Percentiles rank a stretch among this genome's conserved stretches.
phyloP scores from a whole-genome alignment of 2,797 vertebrate species.

The Diplodus puntazzo region DNA sequence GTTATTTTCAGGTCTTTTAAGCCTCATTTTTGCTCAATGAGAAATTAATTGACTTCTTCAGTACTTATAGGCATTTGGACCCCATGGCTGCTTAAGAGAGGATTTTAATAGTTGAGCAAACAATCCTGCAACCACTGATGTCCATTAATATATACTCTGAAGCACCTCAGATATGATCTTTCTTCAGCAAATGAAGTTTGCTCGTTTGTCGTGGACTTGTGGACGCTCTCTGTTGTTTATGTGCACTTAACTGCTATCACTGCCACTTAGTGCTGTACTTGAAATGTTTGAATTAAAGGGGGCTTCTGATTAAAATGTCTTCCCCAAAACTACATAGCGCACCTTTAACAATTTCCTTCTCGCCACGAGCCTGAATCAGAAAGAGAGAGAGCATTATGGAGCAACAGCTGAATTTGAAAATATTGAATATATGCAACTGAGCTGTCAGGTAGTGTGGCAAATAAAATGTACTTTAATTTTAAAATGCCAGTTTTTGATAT shows the following conservation, averaged over 20 bases:
- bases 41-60: neutral
- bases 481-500: too few relatives aligned
- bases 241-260: neutral
- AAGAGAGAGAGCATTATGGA: too few relatives aligned
- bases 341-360: too few relatives aligned
- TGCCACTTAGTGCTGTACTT: neutral
- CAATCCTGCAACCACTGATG: neutral
- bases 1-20: neutral
- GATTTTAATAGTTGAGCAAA: neutral
- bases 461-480: too few relatives aligned
- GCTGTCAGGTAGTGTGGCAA: too few relatives aligned
- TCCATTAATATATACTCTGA: neutral
- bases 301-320: too few relatives aligned
- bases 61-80: neutral
- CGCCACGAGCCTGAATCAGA: too few relatives aligned
- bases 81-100: neutral
- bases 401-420: too few relatives aligned
- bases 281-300: too few relatives aligned
- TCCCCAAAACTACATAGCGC: too few relatives aligned
- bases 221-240: too few relatives aligned
- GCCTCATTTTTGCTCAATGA: neutral
- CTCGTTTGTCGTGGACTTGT: neutral
- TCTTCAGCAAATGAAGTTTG: neutral
- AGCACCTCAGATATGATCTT: neutral
- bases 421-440: too few relatives aligned